These are phyloP conservation scores for Bufo bufo DNA, from an alignment of 2,113 vertebrate genomes.

Conservation along the genomic window DNA sequence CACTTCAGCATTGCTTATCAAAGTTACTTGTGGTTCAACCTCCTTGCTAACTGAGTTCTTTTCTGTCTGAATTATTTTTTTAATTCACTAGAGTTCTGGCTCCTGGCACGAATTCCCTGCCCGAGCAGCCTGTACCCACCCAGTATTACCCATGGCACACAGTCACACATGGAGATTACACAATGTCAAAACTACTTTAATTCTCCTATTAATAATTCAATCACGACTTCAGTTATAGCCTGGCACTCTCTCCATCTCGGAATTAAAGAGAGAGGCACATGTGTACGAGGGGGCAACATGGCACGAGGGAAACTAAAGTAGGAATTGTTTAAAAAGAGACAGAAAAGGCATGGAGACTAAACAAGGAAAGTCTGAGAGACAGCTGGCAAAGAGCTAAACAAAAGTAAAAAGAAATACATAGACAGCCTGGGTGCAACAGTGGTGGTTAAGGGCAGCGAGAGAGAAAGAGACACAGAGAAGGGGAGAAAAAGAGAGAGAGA, in stretches of 20 bases:
- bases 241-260: constrained; percentile 36
- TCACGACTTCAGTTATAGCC: constrained; percentile 57
- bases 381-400: background rate
- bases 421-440: constrained; percentile 5
- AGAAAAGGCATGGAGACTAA: background rate
- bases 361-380: constrained; percentile 30
- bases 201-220: constrained; percentile 58
- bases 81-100: constrained; percentile 39
- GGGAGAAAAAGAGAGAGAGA: background rate
- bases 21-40: constrained; percentile 4
- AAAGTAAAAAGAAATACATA: background rate
- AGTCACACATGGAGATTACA: constrained; percentile 41
- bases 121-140: constrained; percentile 41
- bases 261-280: constrained; percentile 47
- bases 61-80: constrained; percentile 36
- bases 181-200: constrained; percentile 58
- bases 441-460: constrained; percentile 17
- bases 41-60: constrained; percentile 32
- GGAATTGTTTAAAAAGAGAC: constrained; percentile 4
- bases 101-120: constrained; percentile 32
- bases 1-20: constrained; percentile 19
- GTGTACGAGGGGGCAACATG: background rate
- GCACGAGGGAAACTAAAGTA: constrained; percentile 3
- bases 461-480: background rate
- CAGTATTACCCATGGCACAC: constrained; percentile 36